phyloP scores from a whole-genome alignment of 1,140 invertebrate genomes.

The Camponotus vicinus region DNA sequence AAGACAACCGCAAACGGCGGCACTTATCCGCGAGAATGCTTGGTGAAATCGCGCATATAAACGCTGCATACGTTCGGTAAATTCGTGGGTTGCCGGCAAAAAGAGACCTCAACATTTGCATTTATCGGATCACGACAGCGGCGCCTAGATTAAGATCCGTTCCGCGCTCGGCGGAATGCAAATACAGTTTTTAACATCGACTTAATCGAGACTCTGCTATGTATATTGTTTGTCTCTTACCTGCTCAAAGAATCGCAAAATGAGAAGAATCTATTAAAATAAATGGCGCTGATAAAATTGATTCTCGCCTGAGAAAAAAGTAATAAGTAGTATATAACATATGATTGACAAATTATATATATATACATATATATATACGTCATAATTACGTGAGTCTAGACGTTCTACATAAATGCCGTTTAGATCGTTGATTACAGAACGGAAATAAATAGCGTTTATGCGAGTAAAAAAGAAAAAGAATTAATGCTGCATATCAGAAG shows the following conservation, averaged over 20 bases:
- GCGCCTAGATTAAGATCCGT: neutral
- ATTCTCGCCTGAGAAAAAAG: neutral
- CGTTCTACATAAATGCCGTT: constrained; percentile 30
- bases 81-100: neutral
- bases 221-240: neutral
- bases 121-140: constrained; percentile 24
- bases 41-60: constrained; percentile 3
- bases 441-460: constrained; percentile 31
- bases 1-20: neutral
- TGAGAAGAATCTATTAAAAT: neutral
- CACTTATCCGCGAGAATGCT: constrained; percentile 1
- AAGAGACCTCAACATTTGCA: constrained; percentile 43
- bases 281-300: constrained; percentile 17
- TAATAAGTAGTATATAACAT: constrained; percentile 3
- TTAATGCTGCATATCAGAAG: constrained; percentile 31
- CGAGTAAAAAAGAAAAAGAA: constrained; percentile 20
- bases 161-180: neutral
- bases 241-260: neutral
- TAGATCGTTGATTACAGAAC: constrained; percentile 37
- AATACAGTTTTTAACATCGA: constrained; percentile 11
- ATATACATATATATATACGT: constrained; percentile 1
- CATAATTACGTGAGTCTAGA: constrained; percentile 40
- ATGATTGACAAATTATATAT: constrained; percentile 40
- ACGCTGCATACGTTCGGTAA: constrained; percentile 12
- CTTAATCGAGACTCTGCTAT: neutral